Evolutionary conservation across 2,888 invertebrate species (phyloP).

Genomic region (Eueremaeus valkanovi): DNA sequence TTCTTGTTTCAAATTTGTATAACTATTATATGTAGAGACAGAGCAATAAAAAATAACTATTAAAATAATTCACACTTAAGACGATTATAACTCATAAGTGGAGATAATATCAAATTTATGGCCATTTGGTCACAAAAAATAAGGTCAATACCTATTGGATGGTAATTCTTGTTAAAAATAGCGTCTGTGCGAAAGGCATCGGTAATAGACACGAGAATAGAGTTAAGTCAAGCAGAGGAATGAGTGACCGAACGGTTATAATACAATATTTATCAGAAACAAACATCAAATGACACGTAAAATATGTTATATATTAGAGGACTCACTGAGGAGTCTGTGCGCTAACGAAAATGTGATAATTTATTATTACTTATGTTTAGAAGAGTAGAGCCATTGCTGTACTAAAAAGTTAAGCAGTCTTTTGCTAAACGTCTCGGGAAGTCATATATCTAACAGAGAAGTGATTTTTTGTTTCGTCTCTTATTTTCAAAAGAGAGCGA

Average conservation of each 20-base stretch:
- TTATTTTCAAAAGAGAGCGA: neutral
- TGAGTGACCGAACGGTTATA: neutral
- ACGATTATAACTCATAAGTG: neutral
- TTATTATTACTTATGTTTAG: neutral
- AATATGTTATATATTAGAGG: conserved; percentile 16
- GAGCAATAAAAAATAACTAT: too few relatives aligned
- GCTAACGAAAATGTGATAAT: conserved; percentile 6
- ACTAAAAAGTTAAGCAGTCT: neutral
- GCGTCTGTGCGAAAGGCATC: neutral
- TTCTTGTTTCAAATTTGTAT: neutral
- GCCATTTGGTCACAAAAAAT: neutral
- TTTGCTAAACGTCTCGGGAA: neutral
- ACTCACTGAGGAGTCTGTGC: neutral
- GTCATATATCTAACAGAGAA: neutral
- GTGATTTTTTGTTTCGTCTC: neutral
- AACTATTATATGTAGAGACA: neutral
- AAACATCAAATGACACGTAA: conserved; percentile 14
- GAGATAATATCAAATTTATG: conserved; percentile 13
- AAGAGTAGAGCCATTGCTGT: neutral
- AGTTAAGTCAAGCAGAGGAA: neutral
- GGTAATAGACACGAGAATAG: neutral
- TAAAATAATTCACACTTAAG: neutral
- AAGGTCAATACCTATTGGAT: neutral
- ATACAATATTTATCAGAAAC: conserved; percentile 1
- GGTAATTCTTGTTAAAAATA: neutral